Base-by-base conservation (phyloP, 2,888 invertebrate genomes). In the Sceliomorpha sp. region DNA sequence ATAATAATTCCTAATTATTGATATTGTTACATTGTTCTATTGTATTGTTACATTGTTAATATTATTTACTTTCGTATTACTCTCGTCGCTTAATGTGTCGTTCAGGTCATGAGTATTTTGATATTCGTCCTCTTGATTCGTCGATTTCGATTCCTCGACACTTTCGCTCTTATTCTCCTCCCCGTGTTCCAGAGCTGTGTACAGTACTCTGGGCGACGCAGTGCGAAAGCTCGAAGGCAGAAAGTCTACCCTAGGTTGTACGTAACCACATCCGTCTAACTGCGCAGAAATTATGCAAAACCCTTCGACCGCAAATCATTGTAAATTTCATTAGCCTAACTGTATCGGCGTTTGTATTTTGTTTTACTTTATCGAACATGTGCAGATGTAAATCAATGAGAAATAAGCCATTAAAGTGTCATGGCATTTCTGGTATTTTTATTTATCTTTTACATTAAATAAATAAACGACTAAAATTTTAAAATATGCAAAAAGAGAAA, bases 211-310 rank as follows among this genome's bases (percentile, higher is more conserved):
- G 1, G 81, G 77, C 1, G 79, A 76, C 15, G 78, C 77, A 2
- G 47, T 34, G 1, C 79, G 80, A 51, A 82, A 81, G 12, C 76
- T 78, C n/a, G 80, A 73, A 8, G 82, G 75, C n/a, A 78, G 78
- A 69, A 81, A 80, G 37, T 81, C 79, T 20, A 81, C 60, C 34
- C 79, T 79, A 0, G 88, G 87, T 66, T 86, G 86, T 81, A 86
- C 82, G 70, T 88, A 87, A 13, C 85, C 86, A 63, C 83, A 81
- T 58, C 80, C 80, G 47, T 88, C 88, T 74, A 82, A 66, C 83
- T 85, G 73, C 72, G 70, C 75, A 76, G 55, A 79, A 79, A 77
- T 64, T 44, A 55, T 64, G 48, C 45, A 47, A 62, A 37, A 45
- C 27, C 51, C 44, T 60, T 51, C 44, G 26, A 51, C 40, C 26